Conservation (phyloP, 2,113 vertebrate genomes). For the Indicator indicator region DNA sequence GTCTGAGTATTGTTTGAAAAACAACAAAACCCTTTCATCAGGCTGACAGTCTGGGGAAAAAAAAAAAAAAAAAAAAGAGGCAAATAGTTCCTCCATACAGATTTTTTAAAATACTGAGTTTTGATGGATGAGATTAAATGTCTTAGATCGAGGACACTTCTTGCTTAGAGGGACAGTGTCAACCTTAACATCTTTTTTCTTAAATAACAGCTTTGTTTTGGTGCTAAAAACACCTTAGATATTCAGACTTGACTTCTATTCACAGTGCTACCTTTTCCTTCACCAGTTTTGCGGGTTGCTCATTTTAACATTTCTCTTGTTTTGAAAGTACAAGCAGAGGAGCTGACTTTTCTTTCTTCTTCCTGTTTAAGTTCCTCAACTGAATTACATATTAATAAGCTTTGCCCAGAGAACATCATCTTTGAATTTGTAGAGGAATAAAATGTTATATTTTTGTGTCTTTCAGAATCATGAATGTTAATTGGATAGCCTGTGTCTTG, state of each 20-base stretch:
- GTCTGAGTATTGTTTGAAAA: conserved; percentile 44
- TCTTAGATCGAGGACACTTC: conserved; percentile 45
- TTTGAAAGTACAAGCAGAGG: neutral
- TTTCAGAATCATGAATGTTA: neutral
- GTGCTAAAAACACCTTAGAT: neutral
- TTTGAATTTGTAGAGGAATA: neutral
- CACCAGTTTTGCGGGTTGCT: neutral
- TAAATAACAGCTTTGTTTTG: neutral
- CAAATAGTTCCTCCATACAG: neutral
- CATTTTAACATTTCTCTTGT: neutral
- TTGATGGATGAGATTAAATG: conserved; percentile 42
- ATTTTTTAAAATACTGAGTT: conserved; percentile 27
- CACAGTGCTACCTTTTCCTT: neutral
- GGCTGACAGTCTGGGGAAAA: conserved; percentile 40
- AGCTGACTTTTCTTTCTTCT: neutral
- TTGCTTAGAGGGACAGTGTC: conserved; percentile 62
- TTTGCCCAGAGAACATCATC: neutral
- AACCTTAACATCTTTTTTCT: conserved; percentile 33
- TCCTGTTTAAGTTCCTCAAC: neutral
- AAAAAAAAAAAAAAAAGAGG: neutral
- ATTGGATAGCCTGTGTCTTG: neutral
- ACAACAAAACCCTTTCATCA: conserved; percentile 40
- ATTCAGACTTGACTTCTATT: neutral
- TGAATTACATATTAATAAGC: neutral
- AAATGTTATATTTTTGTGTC: neutral